phyloP scores from a whole-genome alignment of 2,888 invertebrate genomes.

The Acronicta aceris region DNA sequence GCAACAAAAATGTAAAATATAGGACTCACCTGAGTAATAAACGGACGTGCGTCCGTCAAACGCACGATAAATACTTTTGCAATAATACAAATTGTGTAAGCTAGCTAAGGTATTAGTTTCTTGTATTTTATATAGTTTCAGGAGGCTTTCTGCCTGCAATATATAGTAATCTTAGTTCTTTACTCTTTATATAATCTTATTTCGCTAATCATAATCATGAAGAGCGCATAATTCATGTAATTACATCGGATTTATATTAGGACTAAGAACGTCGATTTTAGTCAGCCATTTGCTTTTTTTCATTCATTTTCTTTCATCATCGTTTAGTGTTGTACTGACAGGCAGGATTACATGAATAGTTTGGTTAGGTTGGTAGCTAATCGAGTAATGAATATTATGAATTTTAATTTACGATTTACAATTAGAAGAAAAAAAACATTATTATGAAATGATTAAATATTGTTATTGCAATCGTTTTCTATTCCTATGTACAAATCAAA shows the following conservation, averaged over 20 bases:
- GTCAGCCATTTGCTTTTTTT: conserved; percentile 89
- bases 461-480: not conserved
- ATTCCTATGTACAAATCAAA: no score
- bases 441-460: no score
- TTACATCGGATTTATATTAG: conserved; percentile 88
- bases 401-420: not conserved
- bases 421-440: no score
- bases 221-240: conserved; percentile 90
- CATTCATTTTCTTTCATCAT: conserved; percentile 78
- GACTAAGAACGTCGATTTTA: conserved; percentile 83
- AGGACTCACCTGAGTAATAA: conserved; percentile 78
- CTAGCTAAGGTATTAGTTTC: conserved; percentile 73
- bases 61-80: conserved; percentile 74
- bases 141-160: conserved; percentile 77
- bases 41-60: conserved; percentile 80
- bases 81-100: conserved; percentile 75
- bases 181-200: conserved; percentile 82
- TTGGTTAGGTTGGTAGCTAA: conserved; percentile 30
- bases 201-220: conserved; percentile 89
- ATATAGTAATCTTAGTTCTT: conserved; percentile 76
- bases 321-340: conserved; percentile 56
- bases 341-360: not conserved
- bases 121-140: conserved; percentile 67
- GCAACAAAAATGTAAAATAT: conserved; percentile 63
- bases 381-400: not conserved